phyloP scores from a whole-genome alignment of 2,888 invertebrate species.

The Calliphora vomitoria region DNA sequence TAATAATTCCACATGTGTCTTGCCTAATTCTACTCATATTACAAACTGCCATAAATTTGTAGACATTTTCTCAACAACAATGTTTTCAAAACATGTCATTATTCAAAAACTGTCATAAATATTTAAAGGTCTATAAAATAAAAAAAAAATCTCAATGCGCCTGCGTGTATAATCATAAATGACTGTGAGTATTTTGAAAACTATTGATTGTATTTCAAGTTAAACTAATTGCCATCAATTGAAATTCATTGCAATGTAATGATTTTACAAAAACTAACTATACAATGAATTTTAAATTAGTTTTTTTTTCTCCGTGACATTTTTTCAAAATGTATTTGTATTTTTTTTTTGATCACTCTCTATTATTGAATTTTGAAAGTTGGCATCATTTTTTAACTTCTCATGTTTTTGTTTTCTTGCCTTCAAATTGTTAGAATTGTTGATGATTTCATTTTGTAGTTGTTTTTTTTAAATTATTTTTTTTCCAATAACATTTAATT shows the following conservation, averaged over 20 bases:
- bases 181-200: neutral
- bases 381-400: conserved; percentile 3
- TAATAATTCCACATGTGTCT: conserved; percentile 19
- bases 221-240: conserved; percentile 24
- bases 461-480: neutral
- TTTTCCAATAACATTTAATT: conserved; percentile 29
- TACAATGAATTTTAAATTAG: conserved; percentile 31
- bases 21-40: conserved; percentile 14
- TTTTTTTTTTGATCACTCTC: conserved; percentile 5
- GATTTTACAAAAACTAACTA: conserved; percentile 11
- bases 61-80: conserved; percentile 20
- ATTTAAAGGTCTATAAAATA: conserved; percentile 4
- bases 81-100: conserved; percentile 32
- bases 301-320: neutral
- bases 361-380: conserved; percentile 13
- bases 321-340: conserved; percentile 10
- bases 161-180: conserved; percentile 1
- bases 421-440: conserved; percentile 38
- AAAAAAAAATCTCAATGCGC: neutral
- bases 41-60: neutral
- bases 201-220: conserved; percentile 14
- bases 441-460: conserved; percentile 44
- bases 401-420: neutral
- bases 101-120: conserved; percentile 33
- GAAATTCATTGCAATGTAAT: conserved; percentile 44